Evolutionary conservation across 2,888 invertebrate species (phyloP).

Genomic region (Agrochola lota): DNA sequence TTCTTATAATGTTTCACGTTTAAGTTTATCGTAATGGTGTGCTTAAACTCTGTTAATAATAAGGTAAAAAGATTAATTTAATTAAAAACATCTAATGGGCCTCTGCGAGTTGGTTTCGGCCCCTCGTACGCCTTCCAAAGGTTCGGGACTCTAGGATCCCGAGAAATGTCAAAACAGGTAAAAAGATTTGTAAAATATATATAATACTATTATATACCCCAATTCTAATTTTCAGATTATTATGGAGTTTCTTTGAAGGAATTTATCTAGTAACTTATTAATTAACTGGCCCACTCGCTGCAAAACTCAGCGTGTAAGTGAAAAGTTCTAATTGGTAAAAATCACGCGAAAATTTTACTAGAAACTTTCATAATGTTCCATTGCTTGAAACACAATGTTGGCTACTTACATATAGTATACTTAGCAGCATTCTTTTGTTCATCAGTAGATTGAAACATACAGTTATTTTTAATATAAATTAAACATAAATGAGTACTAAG

Average conservation of each 20-base stretch:
- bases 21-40: too few species aligned
- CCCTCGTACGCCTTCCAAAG: too few species aligned
- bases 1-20: background rate
- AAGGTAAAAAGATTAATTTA: background rate
- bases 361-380: slow-evolving; percentile 15
- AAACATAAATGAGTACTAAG: background rate
- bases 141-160: too few species aligned
- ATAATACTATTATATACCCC: background rate
- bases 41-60: background rate
- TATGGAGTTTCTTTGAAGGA: background rate
- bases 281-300: background rate
- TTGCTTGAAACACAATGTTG: slow-evolving; percentile 18
- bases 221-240: background rate
- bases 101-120: too few species aligned
- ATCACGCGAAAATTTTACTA: slow-evolving; percentile 23
- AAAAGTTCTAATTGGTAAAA: slow-evolving; percentile 42
- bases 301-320: slow-evolving; percentile 10
- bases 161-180: too few species aligned
- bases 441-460: background rate
- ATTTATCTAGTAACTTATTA: slow-evolving; percentile 14
- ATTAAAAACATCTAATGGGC: too few species aligned
- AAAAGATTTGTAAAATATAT: too few species aligned
- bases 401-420: background rate
- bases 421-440: background rate
- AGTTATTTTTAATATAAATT: background rate